Percentiles rank a stretch among this genome's conserved stretches.
Conservation (phyloP, 2,797 vertebrate genomes). For the Craterocephalus amniculus region DNA sequence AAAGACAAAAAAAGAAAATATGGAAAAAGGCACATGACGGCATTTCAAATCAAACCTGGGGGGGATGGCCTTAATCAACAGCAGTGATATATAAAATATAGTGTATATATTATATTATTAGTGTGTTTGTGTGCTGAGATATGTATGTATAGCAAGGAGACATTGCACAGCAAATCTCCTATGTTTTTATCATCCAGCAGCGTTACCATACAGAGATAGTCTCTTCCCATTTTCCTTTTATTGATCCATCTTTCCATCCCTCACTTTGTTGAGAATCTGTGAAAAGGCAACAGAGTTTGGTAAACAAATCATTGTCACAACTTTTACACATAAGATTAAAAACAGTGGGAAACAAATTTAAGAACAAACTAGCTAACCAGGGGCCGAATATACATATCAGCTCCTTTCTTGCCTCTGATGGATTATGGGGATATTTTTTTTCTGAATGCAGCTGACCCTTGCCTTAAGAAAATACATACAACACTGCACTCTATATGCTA, state of each 20-base stretch:
- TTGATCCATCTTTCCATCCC: background rate
- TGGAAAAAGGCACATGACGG: background rate
- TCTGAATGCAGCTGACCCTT: too few relatives aligned
- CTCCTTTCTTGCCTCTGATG: too few relatives aligned
- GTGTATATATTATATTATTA: slow-evolving; percentile 73
- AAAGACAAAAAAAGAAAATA: background rate
- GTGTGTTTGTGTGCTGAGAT: slow-evolving; percentile 47
- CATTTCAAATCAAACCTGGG: background rate
- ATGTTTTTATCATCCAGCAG: slow-evolving; percentile 51
- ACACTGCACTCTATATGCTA: too few relatives aligned
- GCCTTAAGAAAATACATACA: too few relatives aligned
- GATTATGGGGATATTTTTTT: too few relatives aligned
- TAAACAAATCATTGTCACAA: slow-evolving; percentile 6
- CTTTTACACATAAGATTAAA: background rate
- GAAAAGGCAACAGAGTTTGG: slow-evolving; percentile 21
- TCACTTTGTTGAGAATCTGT: slow-evolving; percentile 73
- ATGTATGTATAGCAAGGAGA: slow-evolving; percentile 64
- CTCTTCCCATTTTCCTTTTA: slow-evolving; percentile 43
- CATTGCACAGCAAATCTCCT: slow-evolving; percentile 76
- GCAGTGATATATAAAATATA: slow-evolving; percentile 60
- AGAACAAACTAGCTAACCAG: too few relatives aligned
- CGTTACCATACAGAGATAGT: slow-evolving; percentile 54
- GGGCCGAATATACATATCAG: too few relatives aligned
- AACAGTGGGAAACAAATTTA: too few relatives aligned
- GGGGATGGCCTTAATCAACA: slow-evolving; percentile 53